Conservation (phyloP, 2,797 vertebrate genomes). For the Cetoscarus ocellatus region DNA sequence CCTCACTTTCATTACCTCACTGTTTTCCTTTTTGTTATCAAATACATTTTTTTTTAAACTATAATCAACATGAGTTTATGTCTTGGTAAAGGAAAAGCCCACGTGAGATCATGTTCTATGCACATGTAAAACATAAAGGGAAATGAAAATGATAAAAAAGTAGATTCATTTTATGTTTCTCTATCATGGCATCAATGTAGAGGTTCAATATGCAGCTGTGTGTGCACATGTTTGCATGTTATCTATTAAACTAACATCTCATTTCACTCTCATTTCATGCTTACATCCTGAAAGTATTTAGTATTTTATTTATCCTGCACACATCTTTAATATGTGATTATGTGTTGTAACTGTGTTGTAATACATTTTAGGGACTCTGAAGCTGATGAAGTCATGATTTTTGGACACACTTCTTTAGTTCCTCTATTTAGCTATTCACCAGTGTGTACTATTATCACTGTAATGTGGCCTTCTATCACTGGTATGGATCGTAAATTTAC, state of each 20-base stretch:
- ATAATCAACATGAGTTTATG: constrained; percentile 30
- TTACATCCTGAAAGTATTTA: not conserved
- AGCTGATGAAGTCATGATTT: not conserved
- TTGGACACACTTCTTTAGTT: constrained; percentile 2
- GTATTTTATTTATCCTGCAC: not conserved
- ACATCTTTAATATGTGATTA: not conserved
- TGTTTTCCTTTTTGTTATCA: constrained; percentile 37
- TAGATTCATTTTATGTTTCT: constrained; percentile 8
- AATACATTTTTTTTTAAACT: constrained; percentile 38
- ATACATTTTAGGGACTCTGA: not conserved
- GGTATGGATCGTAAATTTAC: not conserved
- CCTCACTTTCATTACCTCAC: constrained; percentile 38
- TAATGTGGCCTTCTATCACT: constrained; percentile 21
- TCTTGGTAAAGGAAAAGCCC: constrained; percentile 1
- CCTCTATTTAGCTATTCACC: constrained; percentile 10
- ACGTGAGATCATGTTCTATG: constrained; percentile 7
- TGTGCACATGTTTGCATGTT: not conserved
- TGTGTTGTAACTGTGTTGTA: not conserved
- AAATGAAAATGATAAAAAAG: constrained; percentile 31
- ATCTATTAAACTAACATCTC: not conserved
- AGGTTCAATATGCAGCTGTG: constrained; percentile 1
- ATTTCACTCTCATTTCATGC: not conserved
- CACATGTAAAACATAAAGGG: constrained; percentile 25
- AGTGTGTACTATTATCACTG: not conserved
- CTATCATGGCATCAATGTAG: not conserved